These are phyloP conservation scores for Morphnarchus princeps DNA, from an alignment of 2,113 vertebrate species.

Conservation along the genomic window DNA sequence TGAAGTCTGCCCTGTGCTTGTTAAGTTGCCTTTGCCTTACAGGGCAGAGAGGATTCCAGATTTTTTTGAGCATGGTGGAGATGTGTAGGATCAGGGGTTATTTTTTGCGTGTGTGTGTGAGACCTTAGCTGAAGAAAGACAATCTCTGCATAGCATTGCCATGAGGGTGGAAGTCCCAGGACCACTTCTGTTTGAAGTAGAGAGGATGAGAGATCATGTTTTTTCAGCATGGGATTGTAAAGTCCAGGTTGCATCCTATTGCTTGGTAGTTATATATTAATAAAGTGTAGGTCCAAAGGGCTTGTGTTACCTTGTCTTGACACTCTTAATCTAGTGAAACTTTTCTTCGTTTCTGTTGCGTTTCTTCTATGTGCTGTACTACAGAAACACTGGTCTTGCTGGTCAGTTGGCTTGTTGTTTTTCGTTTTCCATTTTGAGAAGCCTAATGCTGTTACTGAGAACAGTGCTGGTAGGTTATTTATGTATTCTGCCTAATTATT, in stretches of 20 bases:
- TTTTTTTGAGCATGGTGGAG: neutral
- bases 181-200: neutral
- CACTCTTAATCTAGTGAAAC: neutral
- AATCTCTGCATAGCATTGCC: neutral
- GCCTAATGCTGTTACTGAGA: neutral
- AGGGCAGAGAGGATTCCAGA: neutral
- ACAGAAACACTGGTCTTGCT: neutral
- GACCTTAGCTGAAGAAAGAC: neutral
- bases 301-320: neutral
- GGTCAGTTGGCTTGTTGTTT: neutral
- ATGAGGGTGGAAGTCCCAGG: neutral
- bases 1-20: neutral
- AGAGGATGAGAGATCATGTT: neutral
- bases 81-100: neutral
- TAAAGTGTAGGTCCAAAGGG: constrained; percentile 34
- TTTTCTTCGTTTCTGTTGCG: neutral
- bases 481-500: neutral
- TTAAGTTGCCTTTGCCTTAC: neutral
- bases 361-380: neutral
- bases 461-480: neutral
- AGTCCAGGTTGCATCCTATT: neutral
- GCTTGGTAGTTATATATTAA: constrained; percentile 50
- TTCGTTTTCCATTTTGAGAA: neutral
- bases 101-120: neutral
- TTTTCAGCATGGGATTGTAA: neutral